Base-by-base conservation (phyloP, 2,888 invertebrate genomes). In the Acleris cristana region DNA sequence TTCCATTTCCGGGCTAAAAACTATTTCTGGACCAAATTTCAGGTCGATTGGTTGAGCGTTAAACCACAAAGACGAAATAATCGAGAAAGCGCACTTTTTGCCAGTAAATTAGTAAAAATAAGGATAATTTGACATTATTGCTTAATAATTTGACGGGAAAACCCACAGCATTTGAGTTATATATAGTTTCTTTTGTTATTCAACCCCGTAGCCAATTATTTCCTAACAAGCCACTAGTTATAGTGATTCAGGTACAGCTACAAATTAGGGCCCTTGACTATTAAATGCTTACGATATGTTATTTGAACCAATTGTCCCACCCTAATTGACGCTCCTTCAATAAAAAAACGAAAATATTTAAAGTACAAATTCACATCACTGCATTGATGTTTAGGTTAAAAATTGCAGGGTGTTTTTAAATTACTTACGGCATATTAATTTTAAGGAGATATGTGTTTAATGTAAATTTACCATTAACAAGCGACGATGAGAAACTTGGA, bases 291-390 rank as follows among this genome's bases (percentile, higher is more conserved):
- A 72, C 77, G 70, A 66, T 74, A 73, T 81, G 79, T 83, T 81
- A 84, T 85, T 86, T 83, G 73, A 79, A 65, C 71, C 48, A 55
- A 19, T 58, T 44, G 52, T 19, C 48, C 76, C 74, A 75, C 73
- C 78, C 81, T 87, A 86, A 87, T 87, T 80, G 76, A 21, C 73
- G 73, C 77, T 76, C 82, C 55, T 74, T 80, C 79, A 81, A 79
- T 76, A 64, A 72, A 73, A 55, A 72, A 79, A 86, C 82, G 78
- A 14, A 18, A 23, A 64, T 8, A 14, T 3, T n/a, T 14, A 16
- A 21, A 14, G 5, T 12, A 40, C 34, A 1, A 23, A 56, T 51
- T 56, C 23, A 5, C 19, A 21, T 21, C 6, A 34, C 3, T 19
- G 6, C 12, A 2, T n/a, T 3, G 14, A 7, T 0, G 19, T 2